phyloP scores from a whole-genome alignment of 2,888 invertebrate genomes.

The Muscina levida region DNA sequence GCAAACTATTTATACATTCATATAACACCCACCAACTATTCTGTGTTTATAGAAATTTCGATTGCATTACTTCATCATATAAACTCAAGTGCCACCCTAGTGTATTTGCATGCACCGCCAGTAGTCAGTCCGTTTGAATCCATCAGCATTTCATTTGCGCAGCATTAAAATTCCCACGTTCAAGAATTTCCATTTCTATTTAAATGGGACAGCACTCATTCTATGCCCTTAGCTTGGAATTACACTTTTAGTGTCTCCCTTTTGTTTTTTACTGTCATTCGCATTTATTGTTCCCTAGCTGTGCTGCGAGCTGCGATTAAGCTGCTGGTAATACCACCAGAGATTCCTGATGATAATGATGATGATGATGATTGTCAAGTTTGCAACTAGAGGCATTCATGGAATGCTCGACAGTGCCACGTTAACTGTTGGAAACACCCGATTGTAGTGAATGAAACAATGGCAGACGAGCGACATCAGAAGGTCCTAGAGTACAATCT shows the following conservation, averaged over 20 bases:
- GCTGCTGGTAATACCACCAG: slow-evolving; percentile 42
- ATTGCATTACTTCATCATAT: too few relatives aligned
- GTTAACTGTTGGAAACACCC: not conserved
- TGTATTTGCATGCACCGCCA: too few relatives aligned
- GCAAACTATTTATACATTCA: too few relatives aligned
- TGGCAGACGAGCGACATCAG: not conserved
- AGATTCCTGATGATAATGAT: slow-evolving; percentile 30
- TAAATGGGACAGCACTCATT: slow-evolving; percentile 1
- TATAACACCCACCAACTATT: too few relatives aligned
- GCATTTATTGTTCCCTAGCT: slow-evolving; percentile 34
- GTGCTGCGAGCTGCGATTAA: slow-evolving; percentile 31
- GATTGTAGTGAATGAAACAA: not conserved
- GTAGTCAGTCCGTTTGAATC: too few relatives aligned
- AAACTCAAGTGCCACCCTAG: too few relatives aligned
- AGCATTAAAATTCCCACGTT: not conserved
- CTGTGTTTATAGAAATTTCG: too few relatives aligned
- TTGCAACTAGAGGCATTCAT: slow-evolving; percentile 2
- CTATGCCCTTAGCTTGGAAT: not conserved
- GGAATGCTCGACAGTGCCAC: not conserved
- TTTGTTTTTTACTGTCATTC: slow-evolving; percentile 34
- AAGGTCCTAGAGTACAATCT: not conserved
- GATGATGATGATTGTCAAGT: slow-evolving; percentile 26
- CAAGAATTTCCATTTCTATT: slow-evolving; percentile 1
- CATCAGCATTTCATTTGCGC: not conserved
- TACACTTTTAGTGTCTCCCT: not conserved